Percentiles rank a stretch among this genome's conserved stretches.
Conservation (phyloP, 2,797 vertebrate species). For the Gobio occitaniae region DNA sequence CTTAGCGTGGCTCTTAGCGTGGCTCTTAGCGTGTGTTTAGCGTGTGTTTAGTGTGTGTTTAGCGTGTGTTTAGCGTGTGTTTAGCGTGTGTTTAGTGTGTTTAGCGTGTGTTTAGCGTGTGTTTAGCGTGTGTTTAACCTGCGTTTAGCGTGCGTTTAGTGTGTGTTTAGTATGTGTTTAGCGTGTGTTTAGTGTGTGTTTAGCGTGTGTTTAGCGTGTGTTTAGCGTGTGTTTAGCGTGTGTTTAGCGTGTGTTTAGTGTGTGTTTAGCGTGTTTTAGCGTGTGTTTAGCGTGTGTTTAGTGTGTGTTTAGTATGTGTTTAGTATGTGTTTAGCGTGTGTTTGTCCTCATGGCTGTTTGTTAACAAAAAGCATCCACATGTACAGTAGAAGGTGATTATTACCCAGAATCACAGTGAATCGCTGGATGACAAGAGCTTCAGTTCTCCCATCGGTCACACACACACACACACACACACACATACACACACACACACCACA, state of each 20-base stretch:
- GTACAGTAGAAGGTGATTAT: background rate
- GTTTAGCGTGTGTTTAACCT: background rate
- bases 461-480: no score
- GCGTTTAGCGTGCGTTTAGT: no score
- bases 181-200: no score
- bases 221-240: no score
- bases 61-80: background rate
- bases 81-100: background rate
- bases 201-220: no score
- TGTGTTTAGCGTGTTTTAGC: background rate
- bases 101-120: background rate
- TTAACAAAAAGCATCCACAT: background rate
- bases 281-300: background rate
- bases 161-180: no score
- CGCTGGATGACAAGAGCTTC: background rate
- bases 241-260: no score
- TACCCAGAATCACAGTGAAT: background rate
- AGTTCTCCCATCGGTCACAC: background rate
- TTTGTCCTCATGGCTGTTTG: conserved; percentile 1
- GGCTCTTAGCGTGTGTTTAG: background rate
- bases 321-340: background rate
- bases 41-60: background rate
- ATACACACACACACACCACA: no score
- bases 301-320: no score
- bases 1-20: background rate